phyloP scores from a whole-genome alignment of 1,140 invertebrate genomes.

The Drosophila lowei region DNA sequence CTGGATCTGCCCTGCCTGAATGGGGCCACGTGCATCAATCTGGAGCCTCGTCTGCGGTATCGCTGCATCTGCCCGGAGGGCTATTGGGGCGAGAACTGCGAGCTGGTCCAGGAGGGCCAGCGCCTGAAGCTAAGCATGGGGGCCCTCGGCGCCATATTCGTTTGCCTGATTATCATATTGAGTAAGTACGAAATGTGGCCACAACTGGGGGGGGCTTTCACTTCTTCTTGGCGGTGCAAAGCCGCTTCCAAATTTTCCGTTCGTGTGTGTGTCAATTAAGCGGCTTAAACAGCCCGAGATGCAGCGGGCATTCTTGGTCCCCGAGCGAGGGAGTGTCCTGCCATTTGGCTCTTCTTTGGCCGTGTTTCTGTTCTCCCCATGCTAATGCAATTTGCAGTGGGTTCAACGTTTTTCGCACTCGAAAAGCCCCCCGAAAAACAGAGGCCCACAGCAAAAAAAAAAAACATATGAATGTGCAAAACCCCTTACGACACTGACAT shows the following conservation, averaged over 20 bases:
- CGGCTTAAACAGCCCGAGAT: slow-evolving; percentile 56
- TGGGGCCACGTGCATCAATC: slow-evolving; percentile 85
- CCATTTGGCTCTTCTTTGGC: background rate
- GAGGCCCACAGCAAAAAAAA: slow-evolving; percentile 1
- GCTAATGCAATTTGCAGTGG: slow-evolving; percentile 74
- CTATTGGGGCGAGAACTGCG: slow-evolving; percentile 87
- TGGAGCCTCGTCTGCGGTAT: slow-evolving; percentile 84
- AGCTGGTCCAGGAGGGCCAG: slow-evolving; percentile 86
- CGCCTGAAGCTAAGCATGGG: slow-evolving; percentile 86
- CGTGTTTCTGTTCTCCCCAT: slow-evolving; percentile 56
- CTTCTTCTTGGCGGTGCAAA: slow-evolving; percentile 23
- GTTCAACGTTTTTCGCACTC: slow-evolving; percentile 29
- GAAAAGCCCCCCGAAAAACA: slow-evolving; percentile 36
- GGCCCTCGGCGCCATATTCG: slow-evolving; percentile 86
- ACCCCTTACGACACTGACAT: slow-evolving; percentile 25
- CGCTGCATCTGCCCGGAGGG: slow-evolving; percentile 86
- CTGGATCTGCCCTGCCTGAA: slow-evolving; percentile 86
- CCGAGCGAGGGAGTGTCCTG: background rate
- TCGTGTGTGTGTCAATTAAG: slow-evolving; percentile 71
- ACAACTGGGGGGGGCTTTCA: background rate
- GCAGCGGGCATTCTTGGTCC: slow-evolving; percentile 12
- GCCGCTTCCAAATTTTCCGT: slow-evolving; percentile 53
- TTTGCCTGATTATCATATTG: slow-evolving; percentile 86
- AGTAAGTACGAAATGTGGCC: slow-evolving; percentile 83
- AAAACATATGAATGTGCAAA: slow-evolving; percentile 2